Evolutionary conservation across 1,140 invertebrate species (phyloP).

Genomic region (Anadara kagoshimensis): DNA sequence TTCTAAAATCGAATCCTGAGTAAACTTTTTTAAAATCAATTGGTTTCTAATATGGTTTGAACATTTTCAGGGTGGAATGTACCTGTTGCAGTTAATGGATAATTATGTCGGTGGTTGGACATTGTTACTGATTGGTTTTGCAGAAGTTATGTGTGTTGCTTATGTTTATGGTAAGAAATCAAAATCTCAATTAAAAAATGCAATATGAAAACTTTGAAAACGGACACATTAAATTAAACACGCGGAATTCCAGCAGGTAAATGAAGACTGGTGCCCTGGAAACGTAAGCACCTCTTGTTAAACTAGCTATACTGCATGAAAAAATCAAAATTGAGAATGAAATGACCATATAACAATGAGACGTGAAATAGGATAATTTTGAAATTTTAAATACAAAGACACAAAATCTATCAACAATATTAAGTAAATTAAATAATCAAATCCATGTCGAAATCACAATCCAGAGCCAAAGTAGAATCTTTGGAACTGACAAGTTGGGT

Average conservation of each 20-base stretch:
- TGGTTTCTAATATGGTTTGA: not conserved
- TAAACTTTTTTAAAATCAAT: no score
- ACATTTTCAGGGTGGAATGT: slow-evolving; percentile 80
- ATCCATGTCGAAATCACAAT: no score
- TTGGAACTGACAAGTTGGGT: no score
- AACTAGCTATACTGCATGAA: no score
- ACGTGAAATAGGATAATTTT: not conserved
- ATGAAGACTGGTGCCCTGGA: not conserved
- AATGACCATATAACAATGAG: not conserved
- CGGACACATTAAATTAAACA: no score
- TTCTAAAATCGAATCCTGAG: no score
- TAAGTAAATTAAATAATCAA: no score
- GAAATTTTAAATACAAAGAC: not conserved
- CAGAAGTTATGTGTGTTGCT: slow-evolving; percentile 55
- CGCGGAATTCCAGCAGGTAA: not conserved
- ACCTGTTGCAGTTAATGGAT: slow-evolving; percentile 89
- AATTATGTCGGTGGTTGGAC: slow-evolving; percentile 92
- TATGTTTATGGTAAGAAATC: slow-evolving; percentile 60
- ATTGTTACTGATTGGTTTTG: slow-evolving; percentile 81
- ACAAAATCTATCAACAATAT: no score
- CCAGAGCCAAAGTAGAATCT: no score
- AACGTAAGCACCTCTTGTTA: not conserved
- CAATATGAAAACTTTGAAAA: no score
- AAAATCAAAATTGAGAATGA: not conserved
- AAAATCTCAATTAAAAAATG: not conserved